Percentiles rank a stretch among this genome's conserved stretches.
These are phyloP conservation scores for Teleogryllus oceanicus DNA, from an alignment of 2,888 invertebrate species.

Conservation along the genomic window DNA sequence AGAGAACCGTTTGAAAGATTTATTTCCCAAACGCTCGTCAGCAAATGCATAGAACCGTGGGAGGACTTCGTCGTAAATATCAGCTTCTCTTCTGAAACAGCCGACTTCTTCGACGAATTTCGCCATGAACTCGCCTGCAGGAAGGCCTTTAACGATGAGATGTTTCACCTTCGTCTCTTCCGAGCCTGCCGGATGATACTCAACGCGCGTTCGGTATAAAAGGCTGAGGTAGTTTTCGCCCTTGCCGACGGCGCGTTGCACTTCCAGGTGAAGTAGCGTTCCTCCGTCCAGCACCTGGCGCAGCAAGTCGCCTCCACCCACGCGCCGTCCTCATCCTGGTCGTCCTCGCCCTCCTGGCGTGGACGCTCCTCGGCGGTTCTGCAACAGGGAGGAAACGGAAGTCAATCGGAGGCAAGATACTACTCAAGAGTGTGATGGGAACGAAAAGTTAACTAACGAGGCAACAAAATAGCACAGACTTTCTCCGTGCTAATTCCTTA, in stretches of 20 bases:
- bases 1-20: slow-evolving; percentile 22
- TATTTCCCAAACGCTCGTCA: not conserved
- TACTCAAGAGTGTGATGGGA: too few relatives aligned
- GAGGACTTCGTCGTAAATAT: slow-evolving; percentile 28
- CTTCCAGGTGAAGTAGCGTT: not conserved
- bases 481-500: too few relatives aligned
- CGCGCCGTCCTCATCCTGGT: not conserved
- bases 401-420: not conserved
- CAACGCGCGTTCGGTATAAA: slow-evolving; percentile 29
- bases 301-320: slow-evolving; percentile 31
- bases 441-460: too few relatives aligned
- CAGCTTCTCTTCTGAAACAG: slow-evolving; percentile 30
- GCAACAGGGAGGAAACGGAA: not conserved
- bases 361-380: not conserved
- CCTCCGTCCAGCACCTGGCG: slow-evolving; percentile 28
- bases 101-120: slow-evolving; percentile 24
- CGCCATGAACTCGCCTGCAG: slow-evolving; percentile 29
- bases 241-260: slow-evolving; percentile 23
- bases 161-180: slow-evolving; percentile 18
- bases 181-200: not conserved
- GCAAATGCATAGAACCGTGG: slow-evolving; percentile 28
- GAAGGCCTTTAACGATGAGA: slow-evolving; percentile 34
- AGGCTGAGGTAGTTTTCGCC: slow-evolving; percentile 33
- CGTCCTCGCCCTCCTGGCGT: not conserved
- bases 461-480: too few relatives aligned